phyloP scores from a whole-genome alignment of 2,888 invertebrate genomes.

The Aelia acuminata region DNA sequence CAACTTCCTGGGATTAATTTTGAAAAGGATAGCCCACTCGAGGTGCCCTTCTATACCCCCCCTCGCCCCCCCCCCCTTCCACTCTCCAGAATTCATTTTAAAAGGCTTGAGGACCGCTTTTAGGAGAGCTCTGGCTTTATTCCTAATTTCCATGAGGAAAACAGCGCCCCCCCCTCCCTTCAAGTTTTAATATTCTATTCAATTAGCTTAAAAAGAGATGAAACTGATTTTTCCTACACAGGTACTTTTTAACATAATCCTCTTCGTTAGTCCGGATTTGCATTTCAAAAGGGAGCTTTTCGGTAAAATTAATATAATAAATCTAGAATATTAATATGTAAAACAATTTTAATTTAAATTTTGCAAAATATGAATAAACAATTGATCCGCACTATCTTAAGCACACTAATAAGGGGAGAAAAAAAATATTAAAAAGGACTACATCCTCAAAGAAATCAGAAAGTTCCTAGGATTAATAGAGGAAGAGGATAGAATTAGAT shows the following conservation, averaged over 20 bases:
- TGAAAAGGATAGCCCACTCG: constrained; percentile 52
- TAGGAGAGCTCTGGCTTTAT: constrained; percentile 31
- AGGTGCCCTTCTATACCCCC: background rate
- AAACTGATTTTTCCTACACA: constrained; percentile 48
- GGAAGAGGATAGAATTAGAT: too few relatives aligned
- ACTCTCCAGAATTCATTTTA: constrained; percentile 54
- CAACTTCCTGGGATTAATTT: constrained; percentile 54
- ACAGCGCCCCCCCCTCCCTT: background rate
- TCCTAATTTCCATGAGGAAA: constrained; percentile 48
- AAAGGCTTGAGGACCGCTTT: constrained; percentile 34
- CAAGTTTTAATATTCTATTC: constrained; percentile 50
- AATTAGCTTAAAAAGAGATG: constrained; percentile 42
- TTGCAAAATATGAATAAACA: background rate
- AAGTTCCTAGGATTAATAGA: too few relatives aligned
- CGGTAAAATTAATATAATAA: constrained; percentile 9
- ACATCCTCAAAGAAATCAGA: too few relatives aligned
- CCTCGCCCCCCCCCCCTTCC: background rate
- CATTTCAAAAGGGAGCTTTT: constrained; percentile 43
- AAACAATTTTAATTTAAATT: background rate
- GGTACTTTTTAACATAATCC: constrained; percentile 38
- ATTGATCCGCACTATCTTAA: too few relatives aligned
- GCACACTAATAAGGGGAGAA: too few relatives aligned
- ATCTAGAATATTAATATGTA: background rate
- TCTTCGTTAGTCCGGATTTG: constrained; percentile 54
- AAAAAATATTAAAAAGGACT: too few relatives aligned